Percentiles rank a stretch among this genome's conserved stretches.
These are phyloP conservation scores for Pelobates cultripes DNA, from an alignment of 2,797 vertebrate genomes.

Conservation along the genomic window DNA sequence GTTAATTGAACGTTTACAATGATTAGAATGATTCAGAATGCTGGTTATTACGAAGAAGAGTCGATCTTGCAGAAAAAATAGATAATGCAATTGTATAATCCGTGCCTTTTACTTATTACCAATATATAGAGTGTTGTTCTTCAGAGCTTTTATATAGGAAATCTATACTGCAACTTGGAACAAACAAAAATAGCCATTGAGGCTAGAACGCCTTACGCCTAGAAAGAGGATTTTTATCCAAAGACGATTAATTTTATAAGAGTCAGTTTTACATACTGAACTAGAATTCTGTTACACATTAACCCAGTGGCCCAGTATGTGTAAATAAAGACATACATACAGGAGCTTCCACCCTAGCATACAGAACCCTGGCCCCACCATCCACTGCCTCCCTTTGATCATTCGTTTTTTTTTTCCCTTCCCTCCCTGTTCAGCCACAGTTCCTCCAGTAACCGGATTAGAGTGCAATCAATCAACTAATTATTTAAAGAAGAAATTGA, in stretches of 20 bases:
- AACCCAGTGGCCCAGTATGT: no score
- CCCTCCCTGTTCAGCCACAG: no score
- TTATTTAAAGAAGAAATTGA: no score
- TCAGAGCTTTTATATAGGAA: conserved; percentile 41
- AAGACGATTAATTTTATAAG: background rate
- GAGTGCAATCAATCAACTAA: no score
- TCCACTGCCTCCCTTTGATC: no score
- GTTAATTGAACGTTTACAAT: conserved; percentile 30
- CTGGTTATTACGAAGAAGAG: conserved; percentile 47
- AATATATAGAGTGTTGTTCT: conserved; percentile 31
- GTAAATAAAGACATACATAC: no score
- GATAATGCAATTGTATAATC: conserved; percentile 47
- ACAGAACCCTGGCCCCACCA: no score
- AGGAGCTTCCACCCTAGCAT: no score
- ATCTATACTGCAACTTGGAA: conserved; percentile 48
- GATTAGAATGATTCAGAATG: conserved; percentile 38
- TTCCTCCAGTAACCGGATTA: no score
- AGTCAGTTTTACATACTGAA: no score
- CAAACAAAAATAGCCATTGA: conserved; percentile 29
- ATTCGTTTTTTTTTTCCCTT: no score
- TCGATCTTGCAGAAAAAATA: conserved; percentile 17
- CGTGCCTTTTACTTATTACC: conserved; percentile 45
- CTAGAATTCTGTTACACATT: no score
- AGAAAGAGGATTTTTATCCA: conserved; percentile 48
- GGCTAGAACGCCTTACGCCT: conserved; percentile 23